phyloP scores from a whole-genome alignment of 2,888 invertebrate species.

The Eupsilia transversa region DNA sequence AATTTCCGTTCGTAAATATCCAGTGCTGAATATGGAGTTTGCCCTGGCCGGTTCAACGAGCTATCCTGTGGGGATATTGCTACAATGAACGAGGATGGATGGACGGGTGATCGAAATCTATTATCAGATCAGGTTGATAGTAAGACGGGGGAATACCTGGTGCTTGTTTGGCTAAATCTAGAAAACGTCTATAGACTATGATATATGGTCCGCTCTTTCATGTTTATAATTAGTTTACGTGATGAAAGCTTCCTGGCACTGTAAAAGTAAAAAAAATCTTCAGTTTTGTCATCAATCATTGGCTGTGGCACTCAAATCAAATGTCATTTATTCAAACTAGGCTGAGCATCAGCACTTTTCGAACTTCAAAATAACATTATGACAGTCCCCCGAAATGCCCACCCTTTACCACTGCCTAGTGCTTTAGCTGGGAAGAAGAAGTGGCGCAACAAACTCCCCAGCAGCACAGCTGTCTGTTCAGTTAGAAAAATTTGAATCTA shows the following conservation, averaged over 20 bases:
- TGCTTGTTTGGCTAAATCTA: neutral
- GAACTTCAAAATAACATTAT: too few species aligned
- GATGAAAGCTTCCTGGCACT: neutral
- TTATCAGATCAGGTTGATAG: constrained; percentile 7
- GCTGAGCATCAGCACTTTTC: too few species aligned
- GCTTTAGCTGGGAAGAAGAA: too few species aligned
- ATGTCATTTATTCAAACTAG: too few species aligned
- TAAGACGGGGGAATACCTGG: neutral
- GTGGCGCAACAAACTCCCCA: too few species aligned
- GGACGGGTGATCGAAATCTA: constrained; percentile 1
- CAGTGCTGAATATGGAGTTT: neutral
- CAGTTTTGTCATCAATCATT: neutral
- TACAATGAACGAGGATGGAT: constrained; percentile 4
- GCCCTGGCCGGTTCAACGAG: neutral
- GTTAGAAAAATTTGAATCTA: too few species aligned
- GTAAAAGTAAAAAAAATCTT: neutral
- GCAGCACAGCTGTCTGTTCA: too few species aligned
- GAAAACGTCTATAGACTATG: neutral
- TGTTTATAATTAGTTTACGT: neutral
- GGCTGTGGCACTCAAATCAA: too few species aligned
- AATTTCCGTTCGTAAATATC: constrained; percentile 9
- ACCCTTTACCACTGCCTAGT: too few species aligned
- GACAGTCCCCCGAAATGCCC: too few species aligned
- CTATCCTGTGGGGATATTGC: constrained; percentile 9
- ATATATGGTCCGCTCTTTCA: neutral